Conservation (phyloP, 2,888 invertebrate species). For the Tetragonula carbonaria region DNA sequence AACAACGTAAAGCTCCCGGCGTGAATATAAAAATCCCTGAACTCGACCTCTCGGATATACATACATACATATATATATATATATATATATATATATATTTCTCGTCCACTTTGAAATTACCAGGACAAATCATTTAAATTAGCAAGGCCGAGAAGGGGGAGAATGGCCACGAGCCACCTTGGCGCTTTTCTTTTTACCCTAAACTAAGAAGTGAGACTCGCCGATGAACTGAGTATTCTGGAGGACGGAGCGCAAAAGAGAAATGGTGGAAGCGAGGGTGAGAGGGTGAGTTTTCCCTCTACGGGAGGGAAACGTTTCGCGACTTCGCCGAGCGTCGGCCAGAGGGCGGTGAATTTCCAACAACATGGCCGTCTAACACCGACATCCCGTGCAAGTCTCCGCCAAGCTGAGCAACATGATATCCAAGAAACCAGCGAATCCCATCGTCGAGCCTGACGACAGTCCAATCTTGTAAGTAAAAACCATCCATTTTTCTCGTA, state of each 20-base stretch:
- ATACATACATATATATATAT: too few relatives aligned
- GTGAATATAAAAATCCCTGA: not conserved
- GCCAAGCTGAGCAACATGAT: constrained; percentile 57
- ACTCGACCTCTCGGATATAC: not conserved
- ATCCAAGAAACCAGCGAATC: constrained; percentile 28
- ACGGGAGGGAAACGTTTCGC: constrained; percentile 26
- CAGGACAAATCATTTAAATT: constrained; percentile 16
- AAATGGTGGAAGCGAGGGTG: not conserved
- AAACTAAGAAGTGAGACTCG: not conserved
- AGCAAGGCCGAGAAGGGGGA: not conserved
- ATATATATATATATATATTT: not conserved
- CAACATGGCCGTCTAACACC: constrained; percentile 78
- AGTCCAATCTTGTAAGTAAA: constrained; percentile 35
- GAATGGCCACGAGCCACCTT: not conserved
- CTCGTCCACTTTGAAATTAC: not conserved
- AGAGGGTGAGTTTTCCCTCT: constrained; percentile 10
- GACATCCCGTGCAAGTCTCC: constrained; percentile 72
- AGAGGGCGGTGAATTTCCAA: constrained; percentile 71
- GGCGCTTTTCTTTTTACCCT: not conserved
- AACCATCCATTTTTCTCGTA: not conserved
- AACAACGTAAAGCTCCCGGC: not conserved
- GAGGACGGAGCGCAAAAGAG: not conserved
- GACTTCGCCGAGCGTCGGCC: constrained; percentile 51
- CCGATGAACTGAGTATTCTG: constrained; percentile 1
- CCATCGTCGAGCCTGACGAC: not conserved